Evolutionary conservation across 2,888 invertebrate genomes (phyloP).

Genomic region (Chymomyza caudatula): DNA sequence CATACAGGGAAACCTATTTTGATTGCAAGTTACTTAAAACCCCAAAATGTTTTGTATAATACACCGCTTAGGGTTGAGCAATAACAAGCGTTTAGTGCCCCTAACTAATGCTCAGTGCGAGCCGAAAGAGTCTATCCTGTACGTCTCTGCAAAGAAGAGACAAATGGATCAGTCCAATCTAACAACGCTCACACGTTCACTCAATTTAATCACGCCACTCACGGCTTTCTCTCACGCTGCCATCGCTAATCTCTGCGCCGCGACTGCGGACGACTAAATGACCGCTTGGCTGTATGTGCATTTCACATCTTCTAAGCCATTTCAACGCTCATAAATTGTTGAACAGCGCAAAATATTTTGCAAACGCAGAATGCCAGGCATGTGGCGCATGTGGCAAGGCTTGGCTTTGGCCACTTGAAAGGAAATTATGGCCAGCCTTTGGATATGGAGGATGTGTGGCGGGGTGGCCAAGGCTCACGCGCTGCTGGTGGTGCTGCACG

Average conservation of each 20-base stretch:
- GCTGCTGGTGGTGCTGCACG: neutral
- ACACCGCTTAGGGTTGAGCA: too few relatives aligned
- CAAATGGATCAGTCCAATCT: too few relatives aligned
- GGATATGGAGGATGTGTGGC: slow-evolving; percentile 14
- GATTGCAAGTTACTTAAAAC: too few relatives aligned
- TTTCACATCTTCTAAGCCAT: slow-evolving; percentile 60
- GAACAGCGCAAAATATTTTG: slow-evolving; percentile 61
- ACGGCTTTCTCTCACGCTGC: neutral
- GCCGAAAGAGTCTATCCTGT: too few relatives aligned
- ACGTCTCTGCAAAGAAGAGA: too few relatives aligned
- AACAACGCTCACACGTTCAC: too few relatives aligned
- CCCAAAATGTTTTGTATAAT: too few relatives aligned
- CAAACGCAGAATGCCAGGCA: slow-evolving; percentile 58
- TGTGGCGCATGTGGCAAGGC: slow-evolving; percentile 23
- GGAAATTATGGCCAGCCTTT: slow-evolving; percentile 36
- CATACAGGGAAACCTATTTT: too few relatives aligned
- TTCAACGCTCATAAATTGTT: slow-evolving; percentile 72
- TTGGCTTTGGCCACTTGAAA: slow-evolving; percentile 34
- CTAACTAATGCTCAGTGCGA: too few relatives aligned
- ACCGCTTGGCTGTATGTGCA: neutral
- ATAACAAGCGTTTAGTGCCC: too few relatives aligned
- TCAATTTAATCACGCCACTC: neutral
- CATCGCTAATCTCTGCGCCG: neutral
- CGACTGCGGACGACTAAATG: neutral
- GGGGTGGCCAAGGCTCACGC: neutral